phyloP scores from a whole-genome alignment of 2,888 invertebrate genomes.

The Octodonta nipae region DNA sequence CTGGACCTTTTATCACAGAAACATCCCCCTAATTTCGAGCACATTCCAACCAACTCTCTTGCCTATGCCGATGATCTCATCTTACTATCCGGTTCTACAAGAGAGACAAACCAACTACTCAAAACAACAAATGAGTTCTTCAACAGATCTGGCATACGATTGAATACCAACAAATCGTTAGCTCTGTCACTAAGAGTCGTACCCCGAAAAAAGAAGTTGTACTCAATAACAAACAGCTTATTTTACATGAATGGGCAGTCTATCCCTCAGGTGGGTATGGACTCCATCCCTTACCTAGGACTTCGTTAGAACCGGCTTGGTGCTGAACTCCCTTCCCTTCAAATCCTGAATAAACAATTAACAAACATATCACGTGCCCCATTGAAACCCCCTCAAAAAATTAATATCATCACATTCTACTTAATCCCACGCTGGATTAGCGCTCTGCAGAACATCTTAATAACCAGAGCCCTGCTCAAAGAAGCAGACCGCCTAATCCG shows the following conservation, averaged over 20 bases:
- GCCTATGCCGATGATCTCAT: background rate
- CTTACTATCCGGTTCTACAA: too few species aligned
- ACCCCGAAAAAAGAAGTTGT: too few species aligned
- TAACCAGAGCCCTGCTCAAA: background rate
- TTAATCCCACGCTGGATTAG: background rate
- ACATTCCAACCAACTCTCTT: background rate
- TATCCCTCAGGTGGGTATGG: too few species aligned
- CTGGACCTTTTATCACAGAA: background rate
- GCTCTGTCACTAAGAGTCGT: too few species aligned
- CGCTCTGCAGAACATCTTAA: background rate
- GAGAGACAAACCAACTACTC: too few species aligned
- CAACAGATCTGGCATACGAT: too few species aligned
- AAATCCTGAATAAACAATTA: background rate
- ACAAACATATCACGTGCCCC: background rate
- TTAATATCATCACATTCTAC: background rate
- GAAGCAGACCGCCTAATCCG: constrained; percentile 1
- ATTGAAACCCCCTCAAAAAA: background rate
- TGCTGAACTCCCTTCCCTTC: background rate
- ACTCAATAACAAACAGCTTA: constrained; percentile 1
- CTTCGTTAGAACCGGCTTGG: background rate
- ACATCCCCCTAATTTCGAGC: too few species aligned
- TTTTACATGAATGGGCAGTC: too few species aligned
- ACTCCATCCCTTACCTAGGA: too few species aligned
- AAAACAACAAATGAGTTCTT: too few species aligned
- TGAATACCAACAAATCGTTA: too few species aligned